phyloP scores from a whole-genome alignment of 2,797 vertebrate genomes.

The Clarias platycephalus region DNA sequence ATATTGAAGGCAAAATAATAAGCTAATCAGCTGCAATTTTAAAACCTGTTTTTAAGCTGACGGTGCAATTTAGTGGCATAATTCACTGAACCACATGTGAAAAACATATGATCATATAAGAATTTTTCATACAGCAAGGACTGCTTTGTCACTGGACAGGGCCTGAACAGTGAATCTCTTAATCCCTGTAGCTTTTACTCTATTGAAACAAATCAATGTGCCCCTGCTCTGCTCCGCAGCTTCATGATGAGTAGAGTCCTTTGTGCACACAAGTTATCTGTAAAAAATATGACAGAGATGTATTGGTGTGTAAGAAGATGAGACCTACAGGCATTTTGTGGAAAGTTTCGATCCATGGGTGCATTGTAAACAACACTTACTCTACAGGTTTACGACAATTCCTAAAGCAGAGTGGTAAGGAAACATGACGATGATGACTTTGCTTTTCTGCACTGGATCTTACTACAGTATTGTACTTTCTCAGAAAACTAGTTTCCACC shows the following conservation, averaged over 20 bases:
- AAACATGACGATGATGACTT: slow-evolving; percentile 28
- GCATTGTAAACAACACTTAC: slow-evolving; percentile 35
- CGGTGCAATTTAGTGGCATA: background rate
- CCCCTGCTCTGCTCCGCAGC: slow-evolving; percentile 15
- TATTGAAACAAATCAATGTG: slow-evolving; percentile 36
- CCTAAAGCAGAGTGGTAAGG: slow-evolving; percentile 23
- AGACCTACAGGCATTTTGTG: slow-evolving; percentile 18
- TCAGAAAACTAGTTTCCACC: background rate
- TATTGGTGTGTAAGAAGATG: slow-evolving; percentile 4
- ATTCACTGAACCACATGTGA: background rate
- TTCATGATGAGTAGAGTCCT: slow-evolving; percentile 39
- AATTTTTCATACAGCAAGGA: background rate
- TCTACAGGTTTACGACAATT: slow-evolving; percentile 28
- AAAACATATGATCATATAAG: background rate
- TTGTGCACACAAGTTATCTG: slow-evolving; percentile 60
- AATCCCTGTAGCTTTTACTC: slow-evolving; percentile 45
- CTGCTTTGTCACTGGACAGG: background rate
- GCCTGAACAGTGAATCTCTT: slow-evolving; percentile 18
- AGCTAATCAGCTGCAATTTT: background rate
- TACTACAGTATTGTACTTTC: slow-evolving; percentile 7
- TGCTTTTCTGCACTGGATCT: slow-evolving; percentile 9
- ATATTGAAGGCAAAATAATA: background rate
- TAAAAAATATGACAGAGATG: slow-evolving; percentile 51
- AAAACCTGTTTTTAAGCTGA: background rate
- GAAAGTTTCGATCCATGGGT: slow-evolving; percentile 35